A percentile compares a stretch with the other conserved stretches of the same genome.
Conservation (phyloP, 2,888 invertebrate species). For the Epinotia ramella region DNA sequence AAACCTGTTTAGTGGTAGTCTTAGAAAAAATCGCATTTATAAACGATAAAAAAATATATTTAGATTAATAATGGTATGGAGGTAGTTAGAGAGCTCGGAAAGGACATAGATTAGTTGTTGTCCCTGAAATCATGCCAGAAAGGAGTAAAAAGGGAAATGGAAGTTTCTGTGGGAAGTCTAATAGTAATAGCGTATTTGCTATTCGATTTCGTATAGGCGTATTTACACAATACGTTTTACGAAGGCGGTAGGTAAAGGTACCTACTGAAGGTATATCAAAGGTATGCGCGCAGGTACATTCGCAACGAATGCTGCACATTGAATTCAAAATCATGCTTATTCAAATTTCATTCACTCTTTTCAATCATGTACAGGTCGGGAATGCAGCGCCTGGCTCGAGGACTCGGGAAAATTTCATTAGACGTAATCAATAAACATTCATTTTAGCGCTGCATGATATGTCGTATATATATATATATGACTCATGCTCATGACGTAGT, state of each 20-base stretch:
- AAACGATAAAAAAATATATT: too few species aligned
- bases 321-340: constrained; percentile 36
- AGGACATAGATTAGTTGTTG: too few species aligned
- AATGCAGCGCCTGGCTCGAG: constrained; percentile 16
- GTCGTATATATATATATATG: background rate
- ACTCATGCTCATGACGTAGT: too few species aligned
- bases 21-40: background rate
- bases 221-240: too few species aligned
- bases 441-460: constrained; percentile 9
- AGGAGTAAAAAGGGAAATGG: too few species aligned
- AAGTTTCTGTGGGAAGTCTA: too few species aligned
- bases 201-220: too few species aligned
- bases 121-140: too few species aligned
- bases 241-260: too few species aligned
- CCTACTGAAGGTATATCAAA: background rate
- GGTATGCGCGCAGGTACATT: background rate
- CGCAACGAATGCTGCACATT: constrained; percentile 8
- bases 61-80: too few species aligned
- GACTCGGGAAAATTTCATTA: constrained; percentile 32
- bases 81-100: too few species aligned
- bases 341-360: constrained; percentile 40
- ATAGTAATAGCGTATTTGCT: too few species aligned
- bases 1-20: constrained; percentile 29
- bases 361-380: constrained; percentile 35
- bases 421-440: constrained; percentile 15